Conservation (phyloP, 2,888 invertebrate species). For the Melolontha melolontha region DNA sequence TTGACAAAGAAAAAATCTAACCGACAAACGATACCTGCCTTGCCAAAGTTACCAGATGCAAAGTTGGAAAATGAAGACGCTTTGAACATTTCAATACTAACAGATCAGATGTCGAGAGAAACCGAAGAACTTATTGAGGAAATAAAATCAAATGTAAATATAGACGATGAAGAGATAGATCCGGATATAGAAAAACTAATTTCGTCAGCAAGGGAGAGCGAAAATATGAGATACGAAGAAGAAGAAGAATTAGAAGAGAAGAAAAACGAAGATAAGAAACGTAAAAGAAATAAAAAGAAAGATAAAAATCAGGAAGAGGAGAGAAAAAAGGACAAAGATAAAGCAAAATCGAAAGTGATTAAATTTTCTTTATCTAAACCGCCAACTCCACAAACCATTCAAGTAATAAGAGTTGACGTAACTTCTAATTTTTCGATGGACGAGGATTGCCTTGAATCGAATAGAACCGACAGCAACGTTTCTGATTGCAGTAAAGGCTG, state of each 20-base stretch:
- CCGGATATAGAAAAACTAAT: slow-evolving; percentile 56
- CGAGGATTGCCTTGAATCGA: slow-evolving; percentile 45
- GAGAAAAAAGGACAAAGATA: slow-evolving; percentile 28
- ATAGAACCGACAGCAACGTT: slow-evolving; percentile 18
- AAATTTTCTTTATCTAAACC: slow-evolving; percentile 60
- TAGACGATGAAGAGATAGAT: slow-evolving; percentile 54
- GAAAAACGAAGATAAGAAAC: slow-evolving; percentile 42
- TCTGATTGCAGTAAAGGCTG: slow-evolving; percentile 42
- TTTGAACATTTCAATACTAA: slow-evolving; percentile 41
- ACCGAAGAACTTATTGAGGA: slow-evolving; percentile 46
- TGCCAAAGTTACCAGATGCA: slow-evolving; percentile 38
- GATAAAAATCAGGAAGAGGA: slow-evolving; percentile 41
- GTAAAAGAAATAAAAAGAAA: slow-evolving; percentile 49
- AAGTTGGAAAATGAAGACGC: slow-evolving; percentile 40
- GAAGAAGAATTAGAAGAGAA: slow-evolving; percentile 38
- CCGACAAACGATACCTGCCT: slow-evolving; percentile 53
- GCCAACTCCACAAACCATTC: slow-evolving; percentile 62
- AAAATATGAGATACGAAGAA: slow-evolving; percentile 28
- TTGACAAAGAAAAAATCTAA: slow-evolving; percentile 61
- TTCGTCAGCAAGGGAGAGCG: slow-evolving; percentile 19
- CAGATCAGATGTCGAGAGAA: slow-evolving; percentile 44
- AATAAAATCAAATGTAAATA: slow-evolving; percentile 39
- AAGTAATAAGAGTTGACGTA: slow-evolving; percentile 63
- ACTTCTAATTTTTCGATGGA: slow-evolving; percentile 60
- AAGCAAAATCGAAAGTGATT: slow-evolving; percentile 54